Evolutionary conservation across 2,888 invertebrate species (phyloP), one percentile per base, ranked within the genome.

Genomic region (Microlaimidae sp.): DNA sequence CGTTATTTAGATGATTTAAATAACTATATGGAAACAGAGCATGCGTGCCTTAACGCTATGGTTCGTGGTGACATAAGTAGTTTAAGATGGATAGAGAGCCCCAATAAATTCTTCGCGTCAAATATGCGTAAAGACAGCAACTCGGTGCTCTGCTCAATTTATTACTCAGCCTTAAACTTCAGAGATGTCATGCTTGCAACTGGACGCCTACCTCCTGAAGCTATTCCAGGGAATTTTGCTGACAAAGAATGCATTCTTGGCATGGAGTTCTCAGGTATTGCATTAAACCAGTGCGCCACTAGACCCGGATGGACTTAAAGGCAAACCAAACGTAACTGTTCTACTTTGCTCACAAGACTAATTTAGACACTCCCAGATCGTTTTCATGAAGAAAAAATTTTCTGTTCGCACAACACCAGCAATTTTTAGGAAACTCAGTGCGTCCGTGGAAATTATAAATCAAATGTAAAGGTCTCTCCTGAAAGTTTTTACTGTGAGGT

Each of bases 181-280:
- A 80, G 90, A 61, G 93, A 93, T 73, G 81, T 93, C 61, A 93
- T 93, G 92, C 75, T 93, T 67, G 90, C 90, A 26, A 86, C 87
- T 19, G 92, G 92, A 63, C 90, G 90, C 75, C 77, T 93, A 57
- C 85, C 90, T 49, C 87, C 89, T 27, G 92, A 93, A 75, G 88
- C 92, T 42, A 78, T 93, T 53, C 92, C 92, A 17, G 87, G 86
- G 53, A 65, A 70, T 60, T 65, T 76, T 58, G 74, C 75, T 25
- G 68, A 70, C 40, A 78, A 85, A 76, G 95, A 95, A 62, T 93
- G 93, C 73, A 83, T 95, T 62, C 78, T 93, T 54, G 93, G 93
- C 45, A 76, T 92, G 64, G 93, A 93, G 73, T 92, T 92, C 73
- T 80, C 89, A 57, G 93, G 93, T 1, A n/a, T n/a, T n/a, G n/a